Percentiles rank a stretch among this genome's conserved stretches.
Evolutionary conservation across 2,888 invertebrate genomes (phyloP).

Genomic region (Luffia ferchaultella): DNA sequence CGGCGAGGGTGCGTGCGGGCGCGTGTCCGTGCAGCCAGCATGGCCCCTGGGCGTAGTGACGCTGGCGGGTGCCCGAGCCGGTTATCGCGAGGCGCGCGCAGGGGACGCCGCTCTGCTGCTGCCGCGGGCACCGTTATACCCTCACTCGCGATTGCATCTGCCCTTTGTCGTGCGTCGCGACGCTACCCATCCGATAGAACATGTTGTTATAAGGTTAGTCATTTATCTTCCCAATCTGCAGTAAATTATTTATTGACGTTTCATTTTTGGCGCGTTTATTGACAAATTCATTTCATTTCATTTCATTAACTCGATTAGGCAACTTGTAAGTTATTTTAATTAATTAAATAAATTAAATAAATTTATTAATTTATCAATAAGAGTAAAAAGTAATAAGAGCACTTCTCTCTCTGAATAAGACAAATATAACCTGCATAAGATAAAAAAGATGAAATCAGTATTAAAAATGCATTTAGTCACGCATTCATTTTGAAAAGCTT

Average conservation of each 20-base stretch:
- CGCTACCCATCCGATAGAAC: constrained; percentile 73
- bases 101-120: constrained; percentile 86
- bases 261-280: neutral
- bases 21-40: constrained; percentile 71
- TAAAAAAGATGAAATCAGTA: no score
- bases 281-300: no score
- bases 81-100: constrained; percentile 85
- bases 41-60: constrained; percentile 74
- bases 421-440: no score
- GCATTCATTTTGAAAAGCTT: no score
- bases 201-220: constrained; percentile 85
- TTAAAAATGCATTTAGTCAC: no score
- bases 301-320: no score
- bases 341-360: no score
- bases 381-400: no score
- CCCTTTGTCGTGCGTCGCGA: constrained; percentile 87
- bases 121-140: constrained; percentile 89
- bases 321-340: no score
- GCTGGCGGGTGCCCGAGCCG: constrained; percentile 78
- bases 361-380: no score
- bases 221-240: neutral
- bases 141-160: constrained; percentile 87
- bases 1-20: constrained; percentile 76
- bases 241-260: neutral
- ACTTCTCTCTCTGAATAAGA: no score